Conservation (phyloP, 2,113 vertebrate species). For the Silurus glanis region DNA sequence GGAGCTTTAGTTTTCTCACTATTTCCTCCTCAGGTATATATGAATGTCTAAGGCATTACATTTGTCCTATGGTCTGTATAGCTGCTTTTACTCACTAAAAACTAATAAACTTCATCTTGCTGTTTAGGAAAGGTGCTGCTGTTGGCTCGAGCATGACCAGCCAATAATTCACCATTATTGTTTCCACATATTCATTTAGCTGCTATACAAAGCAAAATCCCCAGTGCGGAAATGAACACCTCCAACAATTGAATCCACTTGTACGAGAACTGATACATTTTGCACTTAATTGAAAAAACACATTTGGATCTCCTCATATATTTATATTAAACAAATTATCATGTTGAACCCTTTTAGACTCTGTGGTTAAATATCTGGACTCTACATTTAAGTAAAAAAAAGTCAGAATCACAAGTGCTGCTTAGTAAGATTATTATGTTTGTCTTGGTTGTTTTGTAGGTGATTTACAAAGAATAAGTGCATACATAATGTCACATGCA, state of each 20-base stretch:
- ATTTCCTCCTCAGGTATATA: not conserved
- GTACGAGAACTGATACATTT: not conserved
- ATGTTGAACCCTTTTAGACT: not conserved
- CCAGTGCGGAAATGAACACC: not conserved
- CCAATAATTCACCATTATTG: slow-evolving; percentile 64
- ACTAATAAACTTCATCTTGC: slow-evolving; percentile 20
- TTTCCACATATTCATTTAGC: slow-evolving; percentile 52
- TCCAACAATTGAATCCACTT: not conserved
- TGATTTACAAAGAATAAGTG: not conserved
- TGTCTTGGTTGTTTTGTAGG: not conserved
- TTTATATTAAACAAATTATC: not conserved
- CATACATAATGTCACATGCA: not conserved
- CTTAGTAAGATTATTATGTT: not conserved
- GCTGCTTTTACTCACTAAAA: not conserved
- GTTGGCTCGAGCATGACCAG: slow-evolving; percentile 65
- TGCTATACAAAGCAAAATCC: slow-evolving; percentile 39
- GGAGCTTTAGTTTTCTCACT: not conserved
- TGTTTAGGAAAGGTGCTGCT: slow-evolving; percentile 57
- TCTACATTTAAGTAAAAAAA: not conserved
- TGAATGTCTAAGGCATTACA: not conserved
- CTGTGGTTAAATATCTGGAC: not conserved
- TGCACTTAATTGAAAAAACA: not conserved
- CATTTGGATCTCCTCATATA: not conserved
- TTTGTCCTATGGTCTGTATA: not conserved
- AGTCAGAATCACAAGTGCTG: not conserved